phyloP scores from a whole-genome alignment of 2,797 vertebrate genomes.

The Falco novaeseelandiae region DNA sequence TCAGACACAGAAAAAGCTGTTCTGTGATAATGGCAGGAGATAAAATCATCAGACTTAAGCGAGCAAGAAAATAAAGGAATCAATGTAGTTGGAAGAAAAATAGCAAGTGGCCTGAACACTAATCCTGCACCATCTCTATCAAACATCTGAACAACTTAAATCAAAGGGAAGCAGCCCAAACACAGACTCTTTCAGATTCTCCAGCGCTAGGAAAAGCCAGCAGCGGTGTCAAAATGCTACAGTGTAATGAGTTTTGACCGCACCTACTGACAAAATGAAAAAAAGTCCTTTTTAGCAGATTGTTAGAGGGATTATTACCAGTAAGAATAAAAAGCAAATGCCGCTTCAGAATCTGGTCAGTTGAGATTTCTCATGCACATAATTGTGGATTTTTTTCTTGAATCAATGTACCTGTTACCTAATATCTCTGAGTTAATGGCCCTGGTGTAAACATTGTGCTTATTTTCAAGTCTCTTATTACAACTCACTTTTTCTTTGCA shows the following conservation, averaged over 20 bases:
- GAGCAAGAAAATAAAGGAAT: background rate
- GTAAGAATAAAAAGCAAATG: background rate
- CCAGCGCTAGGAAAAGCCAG: background rate
- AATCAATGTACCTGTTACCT: background rate
- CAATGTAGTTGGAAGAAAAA: background rate
- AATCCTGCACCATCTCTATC: background rate
- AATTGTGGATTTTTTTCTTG: background rate
- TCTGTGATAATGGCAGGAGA: background rate
- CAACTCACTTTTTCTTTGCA: background rate
- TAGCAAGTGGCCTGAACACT: background rate
- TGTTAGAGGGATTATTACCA: background rate
- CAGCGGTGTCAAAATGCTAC: background rate
- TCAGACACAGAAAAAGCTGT: background rate
- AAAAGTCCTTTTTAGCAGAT: background rate
- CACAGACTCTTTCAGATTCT: background rate
- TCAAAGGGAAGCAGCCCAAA: background rate
- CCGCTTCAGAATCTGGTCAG: background rate
- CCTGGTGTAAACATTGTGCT: background rate
- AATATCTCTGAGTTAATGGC: background rate
- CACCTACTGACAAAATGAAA: background rate
- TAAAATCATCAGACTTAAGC: background rate
- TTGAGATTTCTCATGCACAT: background rate
- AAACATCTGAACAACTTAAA: background rate
- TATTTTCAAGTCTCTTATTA: background rate
- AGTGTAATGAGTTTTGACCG: background rate